Conservation (phyloP, 2,888 invertebrate species). For the Clistopyga incitator region DNA sequence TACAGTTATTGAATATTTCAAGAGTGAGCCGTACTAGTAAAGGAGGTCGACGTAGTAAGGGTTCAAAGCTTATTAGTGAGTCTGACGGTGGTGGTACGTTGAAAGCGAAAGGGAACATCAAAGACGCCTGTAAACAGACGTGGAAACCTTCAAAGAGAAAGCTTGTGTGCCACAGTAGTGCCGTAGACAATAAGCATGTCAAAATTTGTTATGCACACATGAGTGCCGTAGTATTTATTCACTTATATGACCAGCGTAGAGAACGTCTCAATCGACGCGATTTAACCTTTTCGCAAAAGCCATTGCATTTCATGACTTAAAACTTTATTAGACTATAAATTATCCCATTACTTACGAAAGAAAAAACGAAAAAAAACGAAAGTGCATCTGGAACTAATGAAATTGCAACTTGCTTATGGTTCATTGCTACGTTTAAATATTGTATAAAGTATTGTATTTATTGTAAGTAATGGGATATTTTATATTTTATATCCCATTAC, state of each 20-base stretch:
- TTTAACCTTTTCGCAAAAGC: not conserved
- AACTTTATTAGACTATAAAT: no score
- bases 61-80: constrained; percentile 39
- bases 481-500: no score
- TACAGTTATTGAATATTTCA: constrained; percentile 19
- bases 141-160: constrained; percentile 6
- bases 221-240: not conserved
- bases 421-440: no score
- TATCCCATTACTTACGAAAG: not conserved
- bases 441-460: no score
- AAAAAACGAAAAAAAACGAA: no score
- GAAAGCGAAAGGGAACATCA: constrained; percentile 28
- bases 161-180: not conserved
- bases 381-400: no score
- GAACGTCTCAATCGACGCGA: not conserved
- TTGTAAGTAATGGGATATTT: no score
- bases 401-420: no score
- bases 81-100: constrained; percentile 6
- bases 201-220: constrained; percentile 5
- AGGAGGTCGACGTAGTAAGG: constrained; percentile 27
- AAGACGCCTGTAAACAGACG: constrained; percentile 8
- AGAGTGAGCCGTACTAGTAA: not conserved
- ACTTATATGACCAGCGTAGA: not conserved
- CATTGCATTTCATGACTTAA: not conserved
- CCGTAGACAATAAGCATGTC: not conserved